Evolutionary conservation across 2,797 vertebrate genomes (phyloP), one percentile per base, ranked within the genome.

Genomic region (Clarias platycephalus): DNA sequence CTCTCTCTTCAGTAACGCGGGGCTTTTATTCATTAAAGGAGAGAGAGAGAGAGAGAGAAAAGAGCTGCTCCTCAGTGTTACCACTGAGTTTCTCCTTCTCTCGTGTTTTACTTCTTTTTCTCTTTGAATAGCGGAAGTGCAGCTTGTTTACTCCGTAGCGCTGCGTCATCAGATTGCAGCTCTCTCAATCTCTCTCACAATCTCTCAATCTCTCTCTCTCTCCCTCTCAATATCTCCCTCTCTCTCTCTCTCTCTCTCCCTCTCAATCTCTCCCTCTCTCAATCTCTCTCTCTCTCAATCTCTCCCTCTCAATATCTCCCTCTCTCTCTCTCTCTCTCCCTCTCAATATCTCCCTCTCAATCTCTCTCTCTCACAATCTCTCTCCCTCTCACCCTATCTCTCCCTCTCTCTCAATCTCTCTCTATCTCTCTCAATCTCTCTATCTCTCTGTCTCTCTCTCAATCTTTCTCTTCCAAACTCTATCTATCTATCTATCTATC

Each of bases 81-180:
- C 40, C 1, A 5, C 5, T 60, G 13, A 5, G 40, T 44, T 74
- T 44, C 4, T 16, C n/a, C 28, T 31, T 58, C 26, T 3, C 15
- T 55, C n/a, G 49, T 58, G 28, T 58, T 60, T 64, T 2, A 4
- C 10, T 5, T 5, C 31, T 40, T 71, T 71, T n/a, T 9, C 68
- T n/a, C n/a, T n/a, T 53, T 60, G 18, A 26, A 82, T 67, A 63
- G 63, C 86, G 83, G 74, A 85, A 86, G 83, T 16, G 6, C 12
- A 89, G 90, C 84, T 84, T 93, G 92, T 92, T 87, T 91, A 92
- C 89, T 92, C 88, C 86, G 91, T 90, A 85, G 82, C 71, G 92
- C 92, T 94, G 92, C 93, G 93, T 94, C 93, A 93, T 89, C 91
- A 92, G 72, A 91, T 31, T 82, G 75, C 34, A 77, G 31, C n/a